Base-by-base conservation (phyloP, 2,113 vertebrate genomes). In the Thryonomys swinderianus region DNA sequence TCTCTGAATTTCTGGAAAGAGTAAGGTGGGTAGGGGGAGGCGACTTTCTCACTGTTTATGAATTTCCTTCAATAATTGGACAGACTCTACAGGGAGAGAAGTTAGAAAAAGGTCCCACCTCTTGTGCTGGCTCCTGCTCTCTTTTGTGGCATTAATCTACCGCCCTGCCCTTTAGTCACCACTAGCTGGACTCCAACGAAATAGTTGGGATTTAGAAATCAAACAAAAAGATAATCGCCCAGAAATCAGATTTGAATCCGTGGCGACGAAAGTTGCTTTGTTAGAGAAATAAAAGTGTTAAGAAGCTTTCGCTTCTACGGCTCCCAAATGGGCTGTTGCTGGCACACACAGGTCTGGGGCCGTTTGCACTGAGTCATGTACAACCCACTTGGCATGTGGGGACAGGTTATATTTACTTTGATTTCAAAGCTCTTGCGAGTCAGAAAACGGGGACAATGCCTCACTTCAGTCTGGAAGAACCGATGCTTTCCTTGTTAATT, bases 201-300 rank as follows among this genome's bases (percentile, higher is more conserved):
- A 97, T 95, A 96, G 84, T 95, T 97, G 88, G 95, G 98, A 98
- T 97, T 98, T 98, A 98, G 97, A 97, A 98, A 97, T 97, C 96
- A 98, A 98, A 98, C 96, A 97, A 98, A 98, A 97, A 97, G 94
- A 97, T 97, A 98, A 98, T 98, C 97, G 97, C 96, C 86, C 88
- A 96, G 96, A 98, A 98, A 96, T 97, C 98, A 96, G 91, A 97
- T 97, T 98, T 97, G 96, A 98, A 98, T 95, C 95, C 96, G 48
- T 82, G 93, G 90, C 42, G 32, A 94, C 37, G 95, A 80, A 95
- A 81, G 53, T 96, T 95, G 97, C 91, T 96, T 98, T 97, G 97
- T 96, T 95, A 96, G 89, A 97, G 95, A 97, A 97, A 97, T 95
- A 85, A 95, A 92, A 88, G 92, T 96, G 85, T 96, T 97, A 86